Conservation (phyloP, 2,797 vertebrate genomes). For the Limosa lapponica region DNA sequence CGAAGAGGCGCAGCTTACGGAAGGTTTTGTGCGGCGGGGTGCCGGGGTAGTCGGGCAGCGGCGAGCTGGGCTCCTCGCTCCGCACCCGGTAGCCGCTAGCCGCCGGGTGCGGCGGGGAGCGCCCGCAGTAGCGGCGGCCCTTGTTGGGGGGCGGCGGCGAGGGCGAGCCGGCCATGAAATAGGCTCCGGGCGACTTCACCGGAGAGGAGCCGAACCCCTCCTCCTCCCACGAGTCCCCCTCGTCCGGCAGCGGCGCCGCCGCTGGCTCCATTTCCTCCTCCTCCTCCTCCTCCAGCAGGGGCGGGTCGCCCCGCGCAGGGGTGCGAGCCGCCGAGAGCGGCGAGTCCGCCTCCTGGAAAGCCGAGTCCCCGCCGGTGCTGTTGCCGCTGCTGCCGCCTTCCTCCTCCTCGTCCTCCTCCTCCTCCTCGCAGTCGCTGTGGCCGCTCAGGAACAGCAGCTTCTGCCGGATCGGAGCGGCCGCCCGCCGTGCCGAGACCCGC, state of each 20-base stretch:
- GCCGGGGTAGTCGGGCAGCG: slow-evolving; percentile 88
- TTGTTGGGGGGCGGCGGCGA: slow-evolving; percentile 80
- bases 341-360: slow-evolving; percentile 94
- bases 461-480: slow-evolving; percentile 80
- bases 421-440: slow-evolving; percentile 89
- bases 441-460: slow-evolving; percentile 86
- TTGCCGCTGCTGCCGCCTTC: slow-evolving; percentile 80
- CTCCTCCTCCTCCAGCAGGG: slow-evolving; percentile 59
- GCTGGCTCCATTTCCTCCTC: slow-evolving; percentile 64
- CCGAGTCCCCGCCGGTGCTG: slow-evolving; percentile 93
- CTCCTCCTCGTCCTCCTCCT: slow-evolving; percentile 80
- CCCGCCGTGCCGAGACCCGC: slow-evolving; percentile 70
- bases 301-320: slow-evolving; percentile 53
- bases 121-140: slow-evolving; percentile 71
- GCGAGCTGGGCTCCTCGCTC: slow-evolving; percentile 81
- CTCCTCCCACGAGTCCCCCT: slow-evolving; percentile 89
- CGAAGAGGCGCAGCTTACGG: slow-evolving; percentile 93
- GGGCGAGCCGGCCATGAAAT: slow-evolving; percentile 81
- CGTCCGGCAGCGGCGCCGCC: slow-evolving; percentile 30
- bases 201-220: slow-evolving; percentile 88
- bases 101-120: slow-evolving; percentile 60
- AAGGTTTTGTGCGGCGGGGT: slow-evolving; percentile 97
- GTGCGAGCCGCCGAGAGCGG: slow-evolving; percentile 79
- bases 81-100: slow-evolving; percentile 63
- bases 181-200: slow-evolving; percentile 78